Conservation (phyloP, 2,797 vertebrate genomes). For the Siniperca obscura region DNA sequence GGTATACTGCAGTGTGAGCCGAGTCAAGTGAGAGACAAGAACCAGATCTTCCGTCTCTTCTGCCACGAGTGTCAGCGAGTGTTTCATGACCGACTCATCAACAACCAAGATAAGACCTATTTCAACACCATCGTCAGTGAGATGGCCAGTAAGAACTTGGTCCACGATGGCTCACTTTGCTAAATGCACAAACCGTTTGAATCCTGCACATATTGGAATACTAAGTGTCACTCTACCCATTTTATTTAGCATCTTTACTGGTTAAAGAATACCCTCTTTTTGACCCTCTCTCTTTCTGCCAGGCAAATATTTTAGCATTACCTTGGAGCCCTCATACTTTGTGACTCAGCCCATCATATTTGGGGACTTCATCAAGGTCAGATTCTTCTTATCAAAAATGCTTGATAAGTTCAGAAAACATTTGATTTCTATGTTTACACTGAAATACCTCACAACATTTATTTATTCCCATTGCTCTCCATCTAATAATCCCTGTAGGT, state of each 20-base stretch:
- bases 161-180: background rate
- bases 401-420: background rate
- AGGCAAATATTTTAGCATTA: slow-evolving; percentile 89
- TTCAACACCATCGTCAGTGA: slow-evolving; percentile 89
- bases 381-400: background rate
- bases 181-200: background rate
- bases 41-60: slow-evolving; percentile 89
- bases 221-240: background rate
- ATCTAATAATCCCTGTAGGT: slow-evolving; percentile 66
- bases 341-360: slow-evolving; percentile 88
- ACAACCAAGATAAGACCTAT: slow-evolving; percentile 88
- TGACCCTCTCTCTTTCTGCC: slow-evolving; percentile 46
- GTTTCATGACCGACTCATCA: slow-evolving; percentile 90
- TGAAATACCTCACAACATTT: background rate
- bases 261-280: background rate
- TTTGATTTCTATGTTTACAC: background rate
- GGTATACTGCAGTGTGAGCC: slow-evolving; percentile 89
- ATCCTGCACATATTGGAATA: background rate
- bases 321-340: slow-evolving; percentile 85
- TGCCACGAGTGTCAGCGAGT: slow-evolving; percentile 91
- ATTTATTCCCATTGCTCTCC: background rate
- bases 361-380: slow-evolving; percentile 90
- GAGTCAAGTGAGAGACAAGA: slow-evolving; percentile 84
- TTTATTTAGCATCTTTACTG: background rate
- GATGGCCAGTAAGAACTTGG: slow-evolving; percentile 86